phyloP scores from a whole-genome alignment of 2,888 invertebrate genomes.

The Bhutanitis thaidina region DNA sequence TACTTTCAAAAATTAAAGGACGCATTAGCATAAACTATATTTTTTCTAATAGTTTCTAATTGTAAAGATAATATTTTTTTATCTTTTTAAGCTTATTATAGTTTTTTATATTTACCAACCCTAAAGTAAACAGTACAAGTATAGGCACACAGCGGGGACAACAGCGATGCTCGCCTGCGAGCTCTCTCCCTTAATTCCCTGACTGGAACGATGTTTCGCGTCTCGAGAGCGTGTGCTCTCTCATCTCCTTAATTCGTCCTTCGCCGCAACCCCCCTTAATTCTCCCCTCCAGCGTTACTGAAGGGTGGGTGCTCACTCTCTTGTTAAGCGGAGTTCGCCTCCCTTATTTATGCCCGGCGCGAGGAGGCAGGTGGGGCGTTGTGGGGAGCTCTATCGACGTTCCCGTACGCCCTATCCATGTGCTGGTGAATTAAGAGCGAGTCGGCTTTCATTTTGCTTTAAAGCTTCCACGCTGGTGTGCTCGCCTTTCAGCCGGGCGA shows the following conservation, averaged over 20 bases:
- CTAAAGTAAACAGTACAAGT: neutral
- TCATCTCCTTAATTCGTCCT: constrained; percentile 81
- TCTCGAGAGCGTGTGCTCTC: constrained; percentile 78
- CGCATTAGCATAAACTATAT: no score
- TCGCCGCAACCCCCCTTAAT: constrained; percentile 75
- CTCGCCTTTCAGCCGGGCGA: constrained; percentile 67
- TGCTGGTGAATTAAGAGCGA: constrained; percentile 78
- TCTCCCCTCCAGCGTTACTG: constrained; percentile 60
- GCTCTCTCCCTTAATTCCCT: constrained; percentile 61
- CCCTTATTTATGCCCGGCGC: constrained; percentile 72
- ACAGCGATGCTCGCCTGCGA: constrained; percentile 14
- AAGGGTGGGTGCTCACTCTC: constrained; percentile 65
- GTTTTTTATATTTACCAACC: neutral
- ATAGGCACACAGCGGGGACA: constrained; percentile 6
- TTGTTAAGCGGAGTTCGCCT: constrained; percentile 73
- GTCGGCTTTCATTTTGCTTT: constrained; percentile 78
- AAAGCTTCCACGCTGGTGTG: constrained; percentile 78
- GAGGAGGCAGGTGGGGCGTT: constrained; percentile 41
- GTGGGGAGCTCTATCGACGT: constrained; percentile 58
- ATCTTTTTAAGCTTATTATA: no score
- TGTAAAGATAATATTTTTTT: neutral
- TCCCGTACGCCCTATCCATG: constrained; percentile 60
- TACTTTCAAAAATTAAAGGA: no score
- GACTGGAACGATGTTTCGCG: constrained; percentile 65
- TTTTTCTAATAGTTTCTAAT: no score